phyloP scores from a whole-genome alignment of 2,888 invertebrate genomes.

The Drosophila emarginata region DNA sequence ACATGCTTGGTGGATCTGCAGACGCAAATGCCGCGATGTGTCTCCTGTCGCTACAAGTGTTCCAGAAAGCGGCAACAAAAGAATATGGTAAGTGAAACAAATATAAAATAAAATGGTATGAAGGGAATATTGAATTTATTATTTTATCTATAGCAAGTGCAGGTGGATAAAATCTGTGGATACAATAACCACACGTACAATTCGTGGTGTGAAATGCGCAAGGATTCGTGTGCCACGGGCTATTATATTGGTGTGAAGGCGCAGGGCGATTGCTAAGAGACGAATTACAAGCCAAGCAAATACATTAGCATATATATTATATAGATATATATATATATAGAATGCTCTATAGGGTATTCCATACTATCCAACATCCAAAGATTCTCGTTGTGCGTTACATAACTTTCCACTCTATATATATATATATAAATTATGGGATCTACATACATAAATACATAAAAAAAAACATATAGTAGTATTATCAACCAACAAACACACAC shows the following conservation, averaged over 20 bases:
- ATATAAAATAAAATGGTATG: not conserved
- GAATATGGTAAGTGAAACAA: conserved; percentile 15
- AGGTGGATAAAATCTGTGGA: conserved; percentile 85
- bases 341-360: conserved; percentile 45
- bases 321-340: conserved; percentile 15
- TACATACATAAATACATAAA: conserved; percentile 17
- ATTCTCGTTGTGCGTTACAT: conserved; percentile 67
- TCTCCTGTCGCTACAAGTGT: conserved; percentile 87
- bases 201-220: conserved; percentile 91
- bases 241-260: conserved; percentile 88
- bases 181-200: conserved; percentile 89
- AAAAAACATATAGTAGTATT: conserved; percentile 37
- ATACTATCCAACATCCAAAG: conserved; percentile 72
- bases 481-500: conserved; percentile 19
- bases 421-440: conserved; percentile 22
- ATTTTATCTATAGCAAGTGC: conserved; percentile 60
- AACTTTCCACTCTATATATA: conserved; percentile 36
- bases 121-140: not conserved
- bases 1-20: conserved; percentile 86
- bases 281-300: conserved; percentile 8
- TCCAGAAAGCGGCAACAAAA: conserved; percentile 81
- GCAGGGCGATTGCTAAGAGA: conserved; percentile 85
- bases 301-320: conserved; percentile 44
- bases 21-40: conserved; percentile 88
- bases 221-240: conserved; percentile 89